Percentiles rank a stretch among this genome's conserved stretches.
Evolutionary conservation across 2,113 vertebrate species (phyloP).

Genomic region (Brachyhypopomus gauderio): DNA sequence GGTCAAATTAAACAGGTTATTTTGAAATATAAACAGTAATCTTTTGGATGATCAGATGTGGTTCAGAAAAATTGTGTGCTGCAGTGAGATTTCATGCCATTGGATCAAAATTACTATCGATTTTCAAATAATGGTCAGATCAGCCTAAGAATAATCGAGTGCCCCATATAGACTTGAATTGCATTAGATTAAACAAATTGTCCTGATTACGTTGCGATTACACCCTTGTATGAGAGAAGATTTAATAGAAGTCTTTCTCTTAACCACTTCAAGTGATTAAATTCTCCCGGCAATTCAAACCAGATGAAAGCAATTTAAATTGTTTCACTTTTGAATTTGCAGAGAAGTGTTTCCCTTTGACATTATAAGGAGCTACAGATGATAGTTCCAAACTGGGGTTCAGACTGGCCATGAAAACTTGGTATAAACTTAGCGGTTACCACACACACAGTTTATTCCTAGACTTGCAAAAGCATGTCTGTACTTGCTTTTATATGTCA

Average conservation of each 20-base stretch:
- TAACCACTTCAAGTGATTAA: constrained; percentile 34
- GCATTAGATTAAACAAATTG: constrained; percentile 38
- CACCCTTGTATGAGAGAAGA: constrained; percentile 34
- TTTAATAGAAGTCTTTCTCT: constrained; percentile 51
- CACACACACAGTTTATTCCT: not conserved
- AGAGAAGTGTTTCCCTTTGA: constrained; percentile 21
- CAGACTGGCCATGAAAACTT: constrained; percentile 1
- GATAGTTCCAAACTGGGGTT: constrained; percentile 14
- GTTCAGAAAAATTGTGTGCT: constrained; percentile 12
- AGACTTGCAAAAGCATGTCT: not conserved
- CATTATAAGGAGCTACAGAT: constrained; percentile 5
- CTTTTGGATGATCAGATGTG: constrained; percentile 41
- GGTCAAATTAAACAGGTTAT: constrained; percentile 9
- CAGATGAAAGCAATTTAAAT: constrained; percentile 45
- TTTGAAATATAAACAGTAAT: constrained; percentile 51
- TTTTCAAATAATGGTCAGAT: constrained; percentile 40
- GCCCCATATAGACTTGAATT: not conserved
- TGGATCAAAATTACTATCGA: constrained; percentile 48
- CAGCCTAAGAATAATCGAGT: constrained; percentile 25
- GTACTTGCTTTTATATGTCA: not conserved
- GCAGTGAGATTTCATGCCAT: constrained; percentile 24
- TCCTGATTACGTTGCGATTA: constrained; percentile 52
- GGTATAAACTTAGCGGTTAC: no score
- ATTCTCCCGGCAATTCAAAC: constrained; percentile 26
- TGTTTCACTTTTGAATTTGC: constrained; percentile 36